Conservation (phyloP, 2,113 vertebrate species). For the Corythaeola cristata region DNA sequence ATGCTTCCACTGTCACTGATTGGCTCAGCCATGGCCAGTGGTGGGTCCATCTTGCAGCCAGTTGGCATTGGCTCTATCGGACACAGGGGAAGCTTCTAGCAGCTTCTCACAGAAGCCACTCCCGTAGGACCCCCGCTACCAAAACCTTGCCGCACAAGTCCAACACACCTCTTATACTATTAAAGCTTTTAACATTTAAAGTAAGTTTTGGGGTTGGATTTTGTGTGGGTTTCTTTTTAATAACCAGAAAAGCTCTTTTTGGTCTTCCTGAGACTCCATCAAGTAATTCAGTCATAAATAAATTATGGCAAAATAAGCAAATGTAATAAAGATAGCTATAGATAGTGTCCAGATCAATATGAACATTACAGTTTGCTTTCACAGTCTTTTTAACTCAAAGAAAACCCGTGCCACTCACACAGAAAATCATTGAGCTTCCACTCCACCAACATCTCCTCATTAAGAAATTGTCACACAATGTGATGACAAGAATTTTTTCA, state of each 20-base stretch:
- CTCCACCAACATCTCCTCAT: not conserved
- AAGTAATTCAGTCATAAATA: constrained; percentile 50
- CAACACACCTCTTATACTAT: not conserved
- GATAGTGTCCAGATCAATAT: constrained; percentile 59
- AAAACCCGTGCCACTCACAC: not conserved
- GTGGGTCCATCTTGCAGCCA: too few relatives aligned
- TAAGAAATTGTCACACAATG: constrained; percentile 28
- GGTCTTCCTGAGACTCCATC: constrained; percentile 3
- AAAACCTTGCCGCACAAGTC: too few relatives aligned
- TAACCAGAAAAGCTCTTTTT: not conserved
- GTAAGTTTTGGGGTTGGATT: not conserved
- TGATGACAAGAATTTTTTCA: not conserved
- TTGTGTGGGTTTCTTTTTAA: not conserved
- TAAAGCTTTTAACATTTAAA: not conserved
- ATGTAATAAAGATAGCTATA: constrained; percentile 53
- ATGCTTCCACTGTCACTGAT: too few relatives aligned
- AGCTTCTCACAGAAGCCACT: too few relatives aligned
- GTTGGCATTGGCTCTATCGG: too few relatives aligned
- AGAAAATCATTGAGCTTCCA: not conserved
- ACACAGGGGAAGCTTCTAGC: too few relatives aligned
- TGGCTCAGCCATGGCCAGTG: too few relatives aligned
- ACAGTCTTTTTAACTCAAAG: constrained; percentile 35
- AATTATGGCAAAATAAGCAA: constrained; percentile 58
- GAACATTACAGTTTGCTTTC: constrained; percentile 34
- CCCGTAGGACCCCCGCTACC: too few relatives aligned